phyloP scores from a whole-genome alignment of 2,797 vertebrate species.

The Coranthus polyacanthus region DNA sequence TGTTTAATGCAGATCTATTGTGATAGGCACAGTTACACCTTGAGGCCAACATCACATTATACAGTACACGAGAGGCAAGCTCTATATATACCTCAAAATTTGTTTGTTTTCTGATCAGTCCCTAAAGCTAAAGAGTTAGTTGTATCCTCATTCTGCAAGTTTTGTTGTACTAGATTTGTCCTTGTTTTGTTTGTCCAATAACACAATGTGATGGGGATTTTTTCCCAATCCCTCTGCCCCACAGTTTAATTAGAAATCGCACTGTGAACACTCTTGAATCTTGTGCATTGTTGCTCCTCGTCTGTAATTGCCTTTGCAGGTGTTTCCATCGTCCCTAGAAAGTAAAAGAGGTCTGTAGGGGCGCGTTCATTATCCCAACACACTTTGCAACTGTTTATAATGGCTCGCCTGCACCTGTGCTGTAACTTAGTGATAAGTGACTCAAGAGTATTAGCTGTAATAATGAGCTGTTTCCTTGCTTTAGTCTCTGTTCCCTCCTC shows the following conservation, averaged over 20 bases:
- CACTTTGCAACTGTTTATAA: conserved; percentile 70
- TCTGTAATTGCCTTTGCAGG: conserved; percentile 76
- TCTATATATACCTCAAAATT: neutral
- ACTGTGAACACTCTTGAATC: conserved; percentile 49
- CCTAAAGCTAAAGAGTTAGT: conserved; percentile 12
- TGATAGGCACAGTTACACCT: neutral
- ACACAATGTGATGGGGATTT: conserved; percentile 44
- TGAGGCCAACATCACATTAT: neutral
- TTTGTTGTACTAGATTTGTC: conserved; percentile 34
- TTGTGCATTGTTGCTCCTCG: conserved; percentile 57
- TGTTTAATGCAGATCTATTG: neutral
- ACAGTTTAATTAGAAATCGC: conserved; percentile 72
- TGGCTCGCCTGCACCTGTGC: conserved; percentile 70
- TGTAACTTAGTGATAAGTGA: conserved; percentile 77
- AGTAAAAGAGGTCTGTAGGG: conserved; percentile 59
- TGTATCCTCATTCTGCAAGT: conserved; percentile 22
- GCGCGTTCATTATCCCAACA: conserved; percentile 66
- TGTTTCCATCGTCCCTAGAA: conserved; percentile 62
- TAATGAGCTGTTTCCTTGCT: conserved; percentile 69
- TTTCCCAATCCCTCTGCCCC: conserved; percentile 52
- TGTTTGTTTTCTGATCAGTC: conserved; percentile 32
- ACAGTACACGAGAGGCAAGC: neutral
- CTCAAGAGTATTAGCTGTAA: conserved; percentile 73
- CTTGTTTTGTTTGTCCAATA: conserved; percentile 61
- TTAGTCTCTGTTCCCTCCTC: conserved; percentile 32